These are phyloP conservation scores for Leptinotarsa lineolata DNA, from an alignment of 1,140 invertebrate genomes.

Conservation along the genomic window DNA sequence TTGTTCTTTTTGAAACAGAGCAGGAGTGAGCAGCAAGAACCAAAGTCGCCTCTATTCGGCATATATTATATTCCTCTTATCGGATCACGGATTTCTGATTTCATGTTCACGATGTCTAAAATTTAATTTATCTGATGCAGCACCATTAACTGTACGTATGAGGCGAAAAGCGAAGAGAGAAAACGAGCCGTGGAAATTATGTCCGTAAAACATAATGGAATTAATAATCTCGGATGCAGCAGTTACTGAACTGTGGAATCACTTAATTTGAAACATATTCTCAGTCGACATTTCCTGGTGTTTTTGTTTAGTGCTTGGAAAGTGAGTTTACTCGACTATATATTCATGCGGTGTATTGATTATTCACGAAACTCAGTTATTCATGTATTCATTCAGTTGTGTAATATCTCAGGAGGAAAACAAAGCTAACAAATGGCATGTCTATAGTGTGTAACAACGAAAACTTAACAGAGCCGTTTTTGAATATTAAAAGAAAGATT, in stretches of 20 bases:
- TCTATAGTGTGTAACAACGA: too few species aligned
- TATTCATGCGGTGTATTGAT: too few species aligned
- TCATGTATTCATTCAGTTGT: too few species aligned
- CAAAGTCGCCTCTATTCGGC: too few species aligned
- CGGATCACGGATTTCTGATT: conserved; percentile 12
- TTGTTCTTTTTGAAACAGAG: too few species aligned
- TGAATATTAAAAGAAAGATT: too few species aligned
- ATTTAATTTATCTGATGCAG: conserved; percentile 29
- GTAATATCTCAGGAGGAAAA: too few species aligned
- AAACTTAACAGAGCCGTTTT: too few species aligned
- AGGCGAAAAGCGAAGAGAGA: background rate
- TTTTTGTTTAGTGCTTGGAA: conserved; percentile 6
- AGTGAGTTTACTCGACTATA: background rate
- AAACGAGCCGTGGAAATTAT: conserved; percentile 32
- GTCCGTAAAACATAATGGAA: conserved; percentile 43
- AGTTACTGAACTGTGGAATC: conserved; percentile 43
- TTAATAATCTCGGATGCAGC: conserved; percentile 43
- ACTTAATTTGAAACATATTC: conserved; percentile 43
- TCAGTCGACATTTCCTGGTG: conserved; percentile 2
- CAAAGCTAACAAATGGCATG: too few species aligned
- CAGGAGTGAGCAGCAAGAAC: too few species aligned
- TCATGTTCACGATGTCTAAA: conserved; percentile 17
- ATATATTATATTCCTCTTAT: too few species aligned
- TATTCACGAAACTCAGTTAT: too few species aligned
- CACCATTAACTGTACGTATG: background rate